Evolutionary conservation across 2,888 invertebrate genomes (phyloP).

Genomic region (Eristalis arbustorum): DNA sequence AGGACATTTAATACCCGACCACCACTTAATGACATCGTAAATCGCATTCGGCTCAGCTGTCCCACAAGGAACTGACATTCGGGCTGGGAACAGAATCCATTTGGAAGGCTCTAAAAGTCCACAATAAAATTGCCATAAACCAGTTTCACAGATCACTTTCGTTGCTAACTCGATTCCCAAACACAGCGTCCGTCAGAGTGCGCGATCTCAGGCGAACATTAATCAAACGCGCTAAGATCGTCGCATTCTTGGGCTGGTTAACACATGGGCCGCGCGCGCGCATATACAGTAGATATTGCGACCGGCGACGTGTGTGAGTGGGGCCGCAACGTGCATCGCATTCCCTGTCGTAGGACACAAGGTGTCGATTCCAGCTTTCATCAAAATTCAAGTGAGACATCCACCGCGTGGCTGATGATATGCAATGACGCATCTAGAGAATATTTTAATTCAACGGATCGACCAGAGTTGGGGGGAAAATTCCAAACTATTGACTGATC

Average conservation of each 20-base stretch:
- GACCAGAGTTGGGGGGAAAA: neutral
- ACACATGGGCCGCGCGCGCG: neutral
- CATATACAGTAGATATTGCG: neutral
- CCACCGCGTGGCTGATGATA: neutral
- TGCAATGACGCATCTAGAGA: neutral
- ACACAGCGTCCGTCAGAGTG: neutral
- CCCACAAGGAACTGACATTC: neutral
- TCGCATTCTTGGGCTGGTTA: neutral
- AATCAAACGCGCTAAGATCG: neutral
- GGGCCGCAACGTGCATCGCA: neutral
- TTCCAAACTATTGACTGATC: conserved; percentile 5
- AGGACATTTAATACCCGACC: neutral
- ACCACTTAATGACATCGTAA: neutral
- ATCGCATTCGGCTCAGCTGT: neutral
- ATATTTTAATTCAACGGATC: neutral
- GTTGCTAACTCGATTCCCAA: neutral
- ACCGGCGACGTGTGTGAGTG: neutral
- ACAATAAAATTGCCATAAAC: neutral
- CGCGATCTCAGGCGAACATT: neutral
- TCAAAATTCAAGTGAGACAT: conserved; percentile 8
- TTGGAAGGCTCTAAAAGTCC: neutral
- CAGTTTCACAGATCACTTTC: neutral
- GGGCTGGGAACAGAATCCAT: neutral
- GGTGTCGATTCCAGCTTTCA: conserved; percentile 12
- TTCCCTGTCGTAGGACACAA: neutral